Percentiles rank a stretch among this genome's conserved stretches.
phyloP scores from a whole-genome alignment of 2,113 vertebrate species.

The Grammomys dolichurus region DNA sequence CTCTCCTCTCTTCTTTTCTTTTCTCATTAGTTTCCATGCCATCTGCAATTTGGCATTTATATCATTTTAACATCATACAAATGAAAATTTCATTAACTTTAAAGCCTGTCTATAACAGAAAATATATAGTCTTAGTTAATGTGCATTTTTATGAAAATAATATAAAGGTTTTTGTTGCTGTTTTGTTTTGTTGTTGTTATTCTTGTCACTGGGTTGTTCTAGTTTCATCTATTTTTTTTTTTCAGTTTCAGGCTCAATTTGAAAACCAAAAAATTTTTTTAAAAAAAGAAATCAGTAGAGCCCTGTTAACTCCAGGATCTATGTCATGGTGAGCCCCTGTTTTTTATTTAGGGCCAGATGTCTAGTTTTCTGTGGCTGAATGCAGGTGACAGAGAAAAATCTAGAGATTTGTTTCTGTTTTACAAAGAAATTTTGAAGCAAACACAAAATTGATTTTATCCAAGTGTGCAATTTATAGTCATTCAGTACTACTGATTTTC shows the following conservation, averaged over 20 bases:
- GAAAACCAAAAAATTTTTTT: background rate
- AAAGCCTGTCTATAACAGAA: constrained; percentile 75
- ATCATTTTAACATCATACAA: constrained; percentile 68
- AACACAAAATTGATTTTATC: constrained; percentile 15
- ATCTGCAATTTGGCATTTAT: constrained; percentile 55
- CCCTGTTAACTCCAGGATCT: constrained; percentile 46
- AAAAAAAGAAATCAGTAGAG: constrained; percentile 46
- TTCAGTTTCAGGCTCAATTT: constrained; percentile 46
- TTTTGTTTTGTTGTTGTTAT: constrained; percentile 60
- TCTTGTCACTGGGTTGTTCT: constrained; percentile 73
- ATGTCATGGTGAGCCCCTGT: background rate
- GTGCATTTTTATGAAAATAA: constrained; percentile 72
- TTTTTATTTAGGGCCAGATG: background rate
- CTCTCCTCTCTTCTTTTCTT: constrained; percentile 4
- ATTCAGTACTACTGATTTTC: constrained; percentile 3
- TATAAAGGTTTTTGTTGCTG: background rate
- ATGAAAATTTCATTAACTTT: constrained; percentile 84
- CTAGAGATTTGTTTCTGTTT: background rate
- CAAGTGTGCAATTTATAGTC: background rate
- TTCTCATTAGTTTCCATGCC: constrained; percentile 66
- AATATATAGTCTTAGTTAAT: constrained; percentile 79
- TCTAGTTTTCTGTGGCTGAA: constrained; percentile 69
- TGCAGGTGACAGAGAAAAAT: background rate
- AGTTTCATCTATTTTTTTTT: constrained; percentile 72
- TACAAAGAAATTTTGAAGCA: constrained; percentile 38